Percentiles rank a stretch among this genome's conserved stretches.
Conservation (phyloP, 2,797 vertebrate species). For the Cottoperca gobio region DNA sequence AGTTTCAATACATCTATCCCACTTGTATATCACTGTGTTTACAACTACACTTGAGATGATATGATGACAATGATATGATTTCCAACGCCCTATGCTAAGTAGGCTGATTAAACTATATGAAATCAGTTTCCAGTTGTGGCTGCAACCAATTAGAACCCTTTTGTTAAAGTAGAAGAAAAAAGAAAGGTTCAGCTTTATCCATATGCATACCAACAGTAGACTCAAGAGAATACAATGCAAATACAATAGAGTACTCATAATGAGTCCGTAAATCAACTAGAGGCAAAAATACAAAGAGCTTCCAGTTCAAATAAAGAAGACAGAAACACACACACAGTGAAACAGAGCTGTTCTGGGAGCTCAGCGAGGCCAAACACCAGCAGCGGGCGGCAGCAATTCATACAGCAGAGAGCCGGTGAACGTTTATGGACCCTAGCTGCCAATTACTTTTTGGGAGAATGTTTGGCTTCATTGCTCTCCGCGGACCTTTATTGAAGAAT, state of each 20-base stretch:
- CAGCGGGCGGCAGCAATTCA: slow-evolving; percentile 41
- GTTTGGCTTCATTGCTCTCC: slow-evolving; percentile 57
- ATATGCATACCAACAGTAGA: slow-evolving; percentile 14
- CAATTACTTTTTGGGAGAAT: slow-evolving; percentile 46
- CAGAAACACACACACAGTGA: slow-evolving; percentile 23
- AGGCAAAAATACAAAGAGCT: slow-evolving; percentile 38
- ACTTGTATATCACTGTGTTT: neutral
- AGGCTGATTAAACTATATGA: slow-evolving; percentile 45
- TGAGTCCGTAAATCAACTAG: slow-evolving; percentile 21
- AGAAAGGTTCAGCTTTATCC: slow-evolving; percentile 27
- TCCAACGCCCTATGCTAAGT: slow-evolving; percentile 47
- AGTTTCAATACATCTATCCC: neutral
- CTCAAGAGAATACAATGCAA: slow-evolving; percentile 31
- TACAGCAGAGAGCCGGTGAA: slow-evolving; percentile 32
- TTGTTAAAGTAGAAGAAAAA: slow-evolving; percentile 27
- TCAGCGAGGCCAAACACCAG: slow-evolving; percentile 42
- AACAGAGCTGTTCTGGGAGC: slow-evolving; percentile 36
- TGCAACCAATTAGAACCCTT: slow-evolving; percentile 16
- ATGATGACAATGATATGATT: slow-evolving; percentile 44
- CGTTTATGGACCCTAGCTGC: slow-evolving; percentile 42
- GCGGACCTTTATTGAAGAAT: slow-evolving; percentile 42
- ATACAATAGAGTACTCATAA: slow-evolving; percentile 39
- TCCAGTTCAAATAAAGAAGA: slow-evolving; percentile 40
- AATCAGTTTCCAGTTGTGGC: slow-evolving; percentile 30
- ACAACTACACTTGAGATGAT: no score